Conservation (phyloP, 1,140 invertebrate genomes). For the Lepidurus apus region DNA sequence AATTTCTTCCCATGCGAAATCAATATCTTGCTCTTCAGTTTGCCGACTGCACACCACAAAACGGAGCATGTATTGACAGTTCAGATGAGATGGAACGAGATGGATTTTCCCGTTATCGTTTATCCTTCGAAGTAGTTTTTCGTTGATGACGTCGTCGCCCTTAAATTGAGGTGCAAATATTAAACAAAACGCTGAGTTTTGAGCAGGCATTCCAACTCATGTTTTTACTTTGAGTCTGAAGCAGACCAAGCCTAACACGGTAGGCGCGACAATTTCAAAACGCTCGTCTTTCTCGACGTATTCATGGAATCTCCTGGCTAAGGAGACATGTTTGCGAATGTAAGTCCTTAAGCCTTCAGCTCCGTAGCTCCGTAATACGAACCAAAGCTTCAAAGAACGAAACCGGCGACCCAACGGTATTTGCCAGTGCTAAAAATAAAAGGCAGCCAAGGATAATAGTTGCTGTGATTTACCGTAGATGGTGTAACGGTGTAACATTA, state of each 20-base stretch:
- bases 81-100: constrained; percentile 84
- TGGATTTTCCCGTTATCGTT: constrained; percentile 91
- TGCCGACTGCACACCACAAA: constrained; percentile 84
- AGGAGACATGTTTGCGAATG: constrained; percentile 50
- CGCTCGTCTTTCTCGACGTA: constrained; percentile 45
- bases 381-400: constrained; percentile 60
- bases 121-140: constrained; percentile 73
- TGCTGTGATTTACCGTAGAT: no score
- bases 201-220: not conserved
- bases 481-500: no score
- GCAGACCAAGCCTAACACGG: constrained; percentile 54
- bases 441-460: not conserved
- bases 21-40: constrained; percentile 74
- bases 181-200: not conserved
- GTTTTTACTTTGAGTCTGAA: constrained; percentile 50
- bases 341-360: constrained; percentile 50
- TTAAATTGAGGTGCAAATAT: constrained; percentile 40
- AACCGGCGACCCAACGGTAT: constrained; percentile 58
- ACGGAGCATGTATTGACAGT: constrained; percentile 76
- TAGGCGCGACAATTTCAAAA: constrained; percentile 52
- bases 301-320: constrained; percentile 51
- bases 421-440: constrained; percentile 53
- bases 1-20: constrained; percentile 81
- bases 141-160: constrained; percentile 76
- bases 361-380: constrained; percentile 54